Evolutionary conservation across 2,888 invertebrate genomes (phyloP), one percentile per base, ranked within the genome.

Genomic region (Hydraecia micacea): DNA sequence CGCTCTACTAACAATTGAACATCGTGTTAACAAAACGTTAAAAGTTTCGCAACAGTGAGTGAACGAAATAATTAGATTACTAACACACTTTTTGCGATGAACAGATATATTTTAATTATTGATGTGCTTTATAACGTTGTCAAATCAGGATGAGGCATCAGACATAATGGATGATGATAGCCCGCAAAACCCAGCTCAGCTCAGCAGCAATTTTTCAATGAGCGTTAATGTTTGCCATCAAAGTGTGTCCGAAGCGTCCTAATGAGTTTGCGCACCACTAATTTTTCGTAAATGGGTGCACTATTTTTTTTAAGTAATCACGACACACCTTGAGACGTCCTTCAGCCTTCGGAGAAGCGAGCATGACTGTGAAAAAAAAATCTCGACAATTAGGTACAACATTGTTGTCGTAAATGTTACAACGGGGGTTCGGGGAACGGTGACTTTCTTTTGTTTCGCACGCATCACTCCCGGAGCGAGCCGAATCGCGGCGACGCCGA

Each of bases 361-460:
- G 91, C 93, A 92, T 91, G 87, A 91, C 80, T 81, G 42, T 92
- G 91, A 93, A 93, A 92, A 93, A 92, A 92, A 91, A 92, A 91
- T 88, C 80, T 85, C 85, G 85, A 93, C 94, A 94, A 94, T 94
- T 93, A 86, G 72, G 80, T 80, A 94, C 91, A 93, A 94, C 91
- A 93, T 94, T 93, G 93, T 92, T 92, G 92, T 90, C 86, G 89
- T 88, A 91, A 91, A 92, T 88, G 87, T 90, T 88, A 81, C 86
- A 86, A 85, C 88, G 90, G 87, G 91, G 91, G 87, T 93, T 92
- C 91, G 90, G 87, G 91, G 91, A 92, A 91, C 89, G 83, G 89
- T 85, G 83, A 91, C 94, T 95, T 94, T 94, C 95, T 94, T 95
- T 96, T 96, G 95, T 96, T 93, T 95, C 81, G 88, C 78, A 83